Base-by-base conservation (phyloP, 2,797 vertebrate genomes). In the Austrolebias charrua region DNA sequence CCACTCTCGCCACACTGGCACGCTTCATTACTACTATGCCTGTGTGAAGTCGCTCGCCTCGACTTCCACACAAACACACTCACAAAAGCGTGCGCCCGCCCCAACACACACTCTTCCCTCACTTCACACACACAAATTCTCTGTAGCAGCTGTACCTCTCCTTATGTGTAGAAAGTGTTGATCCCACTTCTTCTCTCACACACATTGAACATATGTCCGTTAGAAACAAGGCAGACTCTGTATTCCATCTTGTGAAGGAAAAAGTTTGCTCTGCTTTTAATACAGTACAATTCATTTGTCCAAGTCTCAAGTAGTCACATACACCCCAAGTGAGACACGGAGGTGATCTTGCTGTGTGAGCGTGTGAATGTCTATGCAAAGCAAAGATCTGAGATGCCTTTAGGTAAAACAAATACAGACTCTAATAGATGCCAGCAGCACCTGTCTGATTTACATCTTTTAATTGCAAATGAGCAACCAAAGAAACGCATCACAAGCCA, bases 361-460 rank as follows among this genome's bases (percentile, higher is more conserved):
- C 48, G 12, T 42, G 54, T 4, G 19, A 35, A 49, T 42, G 42
- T 81, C 76, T 78, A 81, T 79, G 81, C 76, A 85, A 80, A 86
- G 75, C 71, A 75, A 83, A 82, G 85, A 88, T 90, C 84, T 85
- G 77, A 89, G 82, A 89, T 79, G 92, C 92, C 93, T 87, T 53
- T 88, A 93, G 94, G 94, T 94, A 92, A 94, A 92, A 91, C 90
- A 93, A 94, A 92, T 92, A 94, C 91, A 92, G 91, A 94, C 92
- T 91, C 84, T 89, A 92, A 90, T 90, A 84, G 82, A 86, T 90
- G 92, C 90, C 91, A 91, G 88, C 85, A 91, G 90, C 94, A 96
- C 95, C 94, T 96, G 94, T 94, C 91, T 90, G 87, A 95, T 95
- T 93, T 93, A 93, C 94, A 94, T 95, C 94, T 95, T 92, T 89